Conservation (phyloP, 37 sponge, comb jelly and placozoan genomes). For the Dysidea cf. avara region DNA sequence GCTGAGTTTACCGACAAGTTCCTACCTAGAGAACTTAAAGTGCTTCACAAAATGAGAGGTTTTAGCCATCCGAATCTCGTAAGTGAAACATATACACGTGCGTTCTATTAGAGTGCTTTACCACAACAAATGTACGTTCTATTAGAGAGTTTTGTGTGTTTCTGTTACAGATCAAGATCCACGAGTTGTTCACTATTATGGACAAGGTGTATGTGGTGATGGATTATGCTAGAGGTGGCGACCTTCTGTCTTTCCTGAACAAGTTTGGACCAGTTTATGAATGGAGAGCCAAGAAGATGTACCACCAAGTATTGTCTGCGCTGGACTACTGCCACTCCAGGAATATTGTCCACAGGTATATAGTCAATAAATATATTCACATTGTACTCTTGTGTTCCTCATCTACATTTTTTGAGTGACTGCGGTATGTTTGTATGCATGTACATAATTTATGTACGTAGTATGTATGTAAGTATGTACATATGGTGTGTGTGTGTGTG, state of each 20-base stretch:
- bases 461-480: too few relatives aligned
- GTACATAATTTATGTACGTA: too few relatives aligned
- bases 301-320: slow-evolving; percentile 57
- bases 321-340: slow-evolving; percentile 65
- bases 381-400: too few relatives aligned
- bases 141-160: neutral
- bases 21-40: slow-evolving; percentile 84
- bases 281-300: slow-evolving; percentile 63
- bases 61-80: slow-evolving; percentile 55
- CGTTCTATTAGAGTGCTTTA: too few relatives aligned
- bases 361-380: too few relatives aligned
- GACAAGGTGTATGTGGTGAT: slow-evolving; percentile 75
- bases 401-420: too few relatives aligned
- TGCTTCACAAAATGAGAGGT: slow-evolving; percentile 38
- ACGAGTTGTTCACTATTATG: slow-evolving; percentile 75
- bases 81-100: too few relatives aligned
- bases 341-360: slow-evolving; percentile 55
- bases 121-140: too few relatives aligned
- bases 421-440: too few relatives aligned
- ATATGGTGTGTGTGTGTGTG: too few relatives aligned
- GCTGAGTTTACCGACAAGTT: slow-evolving; percentile 82
- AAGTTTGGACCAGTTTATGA: slow-evolving; percentile 58
- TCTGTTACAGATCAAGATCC: slow-evolving; percentile 25
- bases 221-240: slow-evolving; percentile 89
- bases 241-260: slow-evolving; percentile 92